Base-by-base conservation (phyloP, 2,888 invertebrate genomes). In the Conops quadrifasciatus region DNA sequence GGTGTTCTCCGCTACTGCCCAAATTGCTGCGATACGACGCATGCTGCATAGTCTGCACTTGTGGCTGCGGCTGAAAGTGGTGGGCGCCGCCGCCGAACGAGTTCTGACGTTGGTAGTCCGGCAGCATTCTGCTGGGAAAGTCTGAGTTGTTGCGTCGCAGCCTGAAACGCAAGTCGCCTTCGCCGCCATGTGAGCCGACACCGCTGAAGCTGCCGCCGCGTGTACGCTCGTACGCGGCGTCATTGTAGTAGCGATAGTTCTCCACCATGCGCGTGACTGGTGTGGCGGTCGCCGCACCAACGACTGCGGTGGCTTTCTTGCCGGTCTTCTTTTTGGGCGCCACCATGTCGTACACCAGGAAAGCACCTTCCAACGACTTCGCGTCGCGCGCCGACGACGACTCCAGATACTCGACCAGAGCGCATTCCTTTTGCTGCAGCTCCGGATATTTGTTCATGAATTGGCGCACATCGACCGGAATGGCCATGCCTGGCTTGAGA, bases 391-490 rank as follows among this genome's bases (percentile, higher is more conserved):
- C 97, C 16, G 93, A 90, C 76, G 94, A 94, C 0, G 95, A 94
- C 77, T 93, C 91, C 67, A 94, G 93, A 83, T 95, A 97, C 87
- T 97, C 97, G 51, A 97, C 92, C 78, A 97, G 88, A 19, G 96
- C 97, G 85, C 94, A 95, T 83, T 95, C 91, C 87, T 93, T 91
- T 79, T 92, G 92, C 76, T 92, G 93, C 83, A 96, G 89, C 81
- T 94, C 94, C 26, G 96, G 95, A 82, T 95, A 94, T 83, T 95
- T 96, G 81, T 93, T 93, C 80, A 95, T 91, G 84, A 96, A 95
- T 84, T 94, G 94, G 71, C 96, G 90, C 26, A 96, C 93, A 86
- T 97, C 96, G 3, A 94, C 93, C 2, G 97, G 96, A 67, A 95
- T 92, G 13, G 95, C 92, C 86, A 94, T 94, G 51, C 96, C 96